Evolutionary conservation across 2,797 vertebrate genomes (phyloP), one percentile per base, ranked within the genome.

Genomic region (Pangasius sanitwongsei): DNA sequence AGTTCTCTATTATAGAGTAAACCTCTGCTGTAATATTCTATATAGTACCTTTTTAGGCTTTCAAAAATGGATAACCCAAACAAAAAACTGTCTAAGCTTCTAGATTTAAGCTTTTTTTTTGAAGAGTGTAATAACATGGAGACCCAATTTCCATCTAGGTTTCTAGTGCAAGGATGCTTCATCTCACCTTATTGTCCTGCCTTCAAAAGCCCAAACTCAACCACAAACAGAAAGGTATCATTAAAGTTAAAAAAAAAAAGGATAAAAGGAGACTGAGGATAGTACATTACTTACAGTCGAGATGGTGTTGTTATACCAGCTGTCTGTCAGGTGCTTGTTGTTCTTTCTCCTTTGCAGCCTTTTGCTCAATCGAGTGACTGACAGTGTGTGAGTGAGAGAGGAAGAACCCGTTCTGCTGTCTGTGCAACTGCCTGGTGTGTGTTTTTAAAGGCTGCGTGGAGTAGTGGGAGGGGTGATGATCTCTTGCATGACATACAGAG

Each of bases 261-360:
- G 44, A 84, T 13, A 72, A 86, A 86, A 74, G 20, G 16, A 85
- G 87, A 70, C 28, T 28, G 37, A 59, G 37, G 28, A 81, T 70
- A 89, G 70, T n/a, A 11, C 11, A 31, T 61, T 89, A 91, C 91
- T 91, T 88, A 91, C 91, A 80, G 67, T 65, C 34, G 23, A 83
- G 37, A 25, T 57, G 75, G 18, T 6, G 6, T n/a, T n/a, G 55
- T 77, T 65, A 28, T 63, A 61, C 53, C 86, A 83, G 84, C 77
- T 50, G 82, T 72, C 89, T 87, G 77, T 86, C 59, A 83, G 53
- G 72, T 72, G 81, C 83, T 75, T 82, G 83, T 70, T 63, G 53
- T 82, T 74, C 67, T 74, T 55, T 59, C 34, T 34, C 55, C 18
- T 20, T 83, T 67, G 37, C 84, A 82, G 84, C 25, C 3, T 67